Evolutionary conservation across 2,797 vertebrate genomes (phyloP).

Genomic region (Acipenser ruthenus): DNA sequence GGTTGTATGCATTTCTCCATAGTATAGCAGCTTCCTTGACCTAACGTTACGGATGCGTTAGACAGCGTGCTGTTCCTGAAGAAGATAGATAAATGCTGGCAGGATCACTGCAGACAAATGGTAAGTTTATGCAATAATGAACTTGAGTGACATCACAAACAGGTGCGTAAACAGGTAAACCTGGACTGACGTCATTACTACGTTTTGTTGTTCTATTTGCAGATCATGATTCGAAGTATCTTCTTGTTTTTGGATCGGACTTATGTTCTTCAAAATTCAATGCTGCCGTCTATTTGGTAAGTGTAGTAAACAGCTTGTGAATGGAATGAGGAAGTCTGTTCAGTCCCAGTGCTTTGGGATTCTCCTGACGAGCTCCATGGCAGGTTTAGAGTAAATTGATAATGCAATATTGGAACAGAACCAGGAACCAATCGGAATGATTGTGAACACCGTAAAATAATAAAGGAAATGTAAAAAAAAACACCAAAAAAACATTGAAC

Average conservation of each 20-base stretch:
- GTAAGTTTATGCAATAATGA: slow-evolving; percentile 48
- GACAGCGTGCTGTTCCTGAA: slow-evolving; percentile 98
- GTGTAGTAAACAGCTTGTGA: slow-evolving; percentile 24
- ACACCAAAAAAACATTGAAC: slow-evolving; percentile 1
- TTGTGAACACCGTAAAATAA: no score
- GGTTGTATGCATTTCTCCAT: no score
- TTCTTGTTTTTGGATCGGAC: slow-evolving; percentile 98
- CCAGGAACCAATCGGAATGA: no score
- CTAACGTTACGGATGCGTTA: slow-evolving; percentile 78
- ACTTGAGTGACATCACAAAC: background rate
- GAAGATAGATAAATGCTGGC: slow-evolving; percentile 98
- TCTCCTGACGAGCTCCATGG: no score
- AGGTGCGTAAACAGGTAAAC: background rate
- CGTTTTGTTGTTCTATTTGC: slow-evolving; percentile 32
- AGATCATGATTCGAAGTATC: slow-evolving; percentile 96
- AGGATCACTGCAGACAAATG: slow-evolving; percentile 99
- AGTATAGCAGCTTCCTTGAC: background rate
- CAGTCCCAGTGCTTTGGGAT: no score
- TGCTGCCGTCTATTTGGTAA: slow-evolving; percentile 98
- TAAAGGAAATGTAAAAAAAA: no score
- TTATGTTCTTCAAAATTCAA: slow-evolving; percentile 98
- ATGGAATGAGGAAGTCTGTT: no score
- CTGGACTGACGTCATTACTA: background rate
- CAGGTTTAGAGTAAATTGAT: no score
- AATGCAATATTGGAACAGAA: no score